A percentile compares a stretch with the other conserved stretches of the same genome.
Conservation (phyloP, 53 echinoderm and acorn worm genomes). For the Pentamera pediparva region DNA sequence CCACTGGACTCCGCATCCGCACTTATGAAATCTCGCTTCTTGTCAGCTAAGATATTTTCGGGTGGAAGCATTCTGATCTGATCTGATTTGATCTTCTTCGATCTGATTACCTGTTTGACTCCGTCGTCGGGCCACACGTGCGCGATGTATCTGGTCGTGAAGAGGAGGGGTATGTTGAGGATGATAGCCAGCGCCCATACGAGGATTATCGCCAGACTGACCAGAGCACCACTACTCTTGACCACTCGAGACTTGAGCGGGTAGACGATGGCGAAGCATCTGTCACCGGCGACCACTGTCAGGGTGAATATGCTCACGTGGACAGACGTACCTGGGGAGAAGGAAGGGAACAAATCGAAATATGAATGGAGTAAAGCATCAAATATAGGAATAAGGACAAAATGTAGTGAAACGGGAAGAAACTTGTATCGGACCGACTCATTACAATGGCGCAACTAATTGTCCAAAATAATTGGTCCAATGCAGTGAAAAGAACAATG, state of each 20-base stretch:
- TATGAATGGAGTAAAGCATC: no score
- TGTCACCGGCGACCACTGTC: slow-evolving; percentile 81
- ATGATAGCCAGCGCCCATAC: slow-evolving; percentile 69
- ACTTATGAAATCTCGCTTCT: no score
- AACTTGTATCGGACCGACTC: no score
- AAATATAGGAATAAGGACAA: no score
- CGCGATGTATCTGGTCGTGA: slow-evolving; percentile 26
- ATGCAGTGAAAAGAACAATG: no score
- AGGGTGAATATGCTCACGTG: slow-evolving; percentile 84
- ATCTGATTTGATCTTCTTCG: not conserved
- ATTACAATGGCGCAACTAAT: no score
- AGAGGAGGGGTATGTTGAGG: slow-evolving; percentile 59
- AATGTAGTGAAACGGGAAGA: no score
- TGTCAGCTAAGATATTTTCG: no score
- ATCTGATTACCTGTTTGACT: slow-evolving; percentile 10
- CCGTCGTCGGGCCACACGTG: slow-evolving; percentile 63
- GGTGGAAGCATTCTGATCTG: no score
- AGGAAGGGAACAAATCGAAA: no score
- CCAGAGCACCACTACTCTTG: slow-evolving; percentile 71
- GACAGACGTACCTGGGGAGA: slow-evolving; percentile 63
- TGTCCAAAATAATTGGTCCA: no score
- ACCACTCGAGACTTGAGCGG: slow-evolving; percentile 89
- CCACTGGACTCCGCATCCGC: no score
- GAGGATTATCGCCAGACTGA: slow-evolving; percentile 36
- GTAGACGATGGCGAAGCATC: slow-evolving; percentile 89